Conservation (phyloP, 2,888 invertebrate species). For the Pharmacophagus antenor region DNA sequence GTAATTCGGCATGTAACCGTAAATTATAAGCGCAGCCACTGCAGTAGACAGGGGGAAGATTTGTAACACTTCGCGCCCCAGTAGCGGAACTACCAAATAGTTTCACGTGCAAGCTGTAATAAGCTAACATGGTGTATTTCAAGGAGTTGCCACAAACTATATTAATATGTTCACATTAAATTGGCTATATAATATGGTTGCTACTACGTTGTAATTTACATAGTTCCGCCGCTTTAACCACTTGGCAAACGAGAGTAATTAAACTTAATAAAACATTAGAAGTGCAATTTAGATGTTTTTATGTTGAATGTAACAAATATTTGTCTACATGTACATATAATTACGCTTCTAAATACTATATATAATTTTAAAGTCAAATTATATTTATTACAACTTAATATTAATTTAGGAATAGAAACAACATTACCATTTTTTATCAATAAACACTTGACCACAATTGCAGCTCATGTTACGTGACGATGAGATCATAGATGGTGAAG, state of each 20-base stretch:
- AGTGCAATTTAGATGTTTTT: neutral
- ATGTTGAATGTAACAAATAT: neutral
- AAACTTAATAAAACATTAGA: slow-evolving; percentile 19
- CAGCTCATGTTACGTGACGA: no score
- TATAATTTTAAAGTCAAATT: no score
- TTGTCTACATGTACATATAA: no score
- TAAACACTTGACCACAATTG: no score
- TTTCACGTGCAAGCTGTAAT: slow-evolving; percentile 35
- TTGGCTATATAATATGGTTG: slow-evolving; percentile 28
- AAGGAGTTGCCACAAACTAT: slow-evolving; percentile 25
- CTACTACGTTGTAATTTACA: slow-evolving; percentile 24
- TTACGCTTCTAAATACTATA: no score
- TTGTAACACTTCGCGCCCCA: slow-evolving; percentile 48
- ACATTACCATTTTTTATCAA: no score
- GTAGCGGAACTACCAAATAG: slow-evolving; percentile 41
- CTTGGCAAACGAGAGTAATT: slow-evolving; percentile 16
- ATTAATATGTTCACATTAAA: slow-evolving; percentile 30
- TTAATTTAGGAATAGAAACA: no score
- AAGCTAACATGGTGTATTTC: slow-evolving; percentile 26
- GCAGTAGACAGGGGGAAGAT: slow-evolving; percentile 54
- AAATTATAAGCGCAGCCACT: slow-evolving; percentile 41
- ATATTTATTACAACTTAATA: no score
- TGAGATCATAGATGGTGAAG: no score
- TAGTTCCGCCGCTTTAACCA: slow-evolving; percentile 5
- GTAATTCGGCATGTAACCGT: slow-evolving; percentile 9